These are phyloP conservation scores for Paracentrotus lividus DNA, from an alignment of 53 echinoderm and acorn worm species.

Conservation along the genomic window DNA sequence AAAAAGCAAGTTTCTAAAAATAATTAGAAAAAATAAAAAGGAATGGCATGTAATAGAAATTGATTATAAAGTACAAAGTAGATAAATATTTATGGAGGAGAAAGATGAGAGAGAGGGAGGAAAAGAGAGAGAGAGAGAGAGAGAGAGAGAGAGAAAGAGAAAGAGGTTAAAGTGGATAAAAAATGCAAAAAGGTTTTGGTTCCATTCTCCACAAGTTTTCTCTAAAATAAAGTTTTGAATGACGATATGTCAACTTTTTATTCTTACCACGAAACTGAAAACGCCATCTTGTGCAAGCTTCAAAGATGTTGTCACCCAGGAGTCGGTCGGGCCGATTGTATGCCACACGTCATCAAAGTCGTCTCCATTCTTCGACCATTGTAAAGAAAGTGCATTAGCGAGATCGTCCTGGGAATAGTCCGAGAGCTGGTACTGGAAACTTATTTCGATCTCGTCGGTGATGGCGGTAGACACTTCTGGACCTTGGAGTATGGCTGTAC, in stretches of 20 bases:
- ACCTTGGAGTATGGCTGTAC: not conserved
- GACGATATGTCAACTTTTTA: not conserved
- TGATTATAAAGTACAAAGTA: too few species aligned
- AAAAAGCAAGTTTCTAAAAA: too few species aligned
- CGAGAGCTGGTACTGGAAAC: constrained; percentile 49
- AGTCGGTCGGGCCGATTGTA: not conserved
- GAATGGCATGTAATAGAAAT: too few species aligned
- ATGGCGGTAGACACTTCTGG: constrained; percentile 16
- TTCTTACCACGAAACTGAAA: constrained; percentile 33
- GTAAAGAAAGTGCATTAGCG: constrained; percentile 26
- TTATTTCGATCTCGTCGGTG: constrained; percentile 32
- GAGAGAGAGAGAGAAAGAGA: not conserved
- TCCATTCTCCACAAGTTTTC: not conserved
- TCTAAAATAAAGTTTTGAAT: not conserved
- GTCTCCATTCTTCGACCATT: not conserved
- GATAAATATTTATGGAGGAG: not conserved
- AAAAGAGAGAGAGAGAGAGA: not conserved
- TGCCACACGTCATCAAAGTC: constrained; percentile 41
- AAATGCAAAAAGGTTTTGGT: not conserved
- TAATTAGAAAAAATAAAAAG: too few species aligned
- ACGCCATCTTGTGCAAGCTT: not conserved
- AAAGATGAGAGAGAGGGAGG: not conserved
- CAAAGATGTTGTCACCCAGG: constrained; percentile 20
- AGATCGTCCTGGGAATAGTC: not conserved
- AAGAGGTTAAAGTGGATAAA: not conserved